These are phyloP conservation scores for Anas bahamensis DNA, from an alignment of 2,797 vertebrate species.

Conservation along the genomic window DNA sequence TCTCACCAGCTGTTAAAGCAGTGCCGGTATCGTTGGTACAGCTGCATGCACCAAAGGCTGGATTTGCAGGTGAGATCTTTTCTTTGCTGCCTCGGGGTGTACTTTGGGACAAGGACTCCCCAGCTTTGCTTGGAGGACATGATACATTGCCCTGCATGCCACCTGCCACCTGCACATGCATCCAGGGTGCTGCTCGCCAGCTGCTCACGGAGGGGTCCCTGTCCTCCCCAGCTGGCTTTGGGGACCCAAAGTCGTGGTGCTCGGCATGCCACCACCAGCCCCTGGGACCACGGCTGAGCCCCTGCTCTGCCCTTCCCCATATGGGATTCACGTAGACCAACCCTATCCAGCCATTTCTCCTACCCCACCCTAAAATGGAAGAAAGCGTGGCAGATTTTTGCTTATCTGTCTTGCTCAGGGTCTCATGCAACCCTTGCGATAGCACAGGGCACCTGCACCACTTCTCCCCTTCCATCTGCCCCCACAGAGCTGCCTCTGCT, in stretches of 20 bases:
- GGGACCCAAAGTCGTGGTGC: not conserved
- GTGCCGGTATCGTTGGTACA: rapidly evolving
- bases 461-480: not conserved
- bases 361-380: not conserved
- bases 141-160: not conserved
- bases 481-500: not conserved
- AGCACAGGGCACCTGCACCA: not conserved
- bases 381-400: not conserved
- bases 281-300: not conserved
- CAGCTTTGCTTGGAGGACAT: not conserved
- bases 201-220: not conserved
- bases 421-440: not conserved
- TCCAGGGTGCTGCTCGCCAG: not conserved
- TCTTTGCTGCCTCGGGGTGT: not conserved
- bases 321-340: not conserved
- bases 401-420: not conserved
- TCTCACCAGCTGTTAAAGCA: rapidly evolving
- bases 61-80: not conserved
- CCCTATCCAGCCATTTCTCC: not conserved
- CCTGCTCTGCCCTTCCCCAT: not conserved
- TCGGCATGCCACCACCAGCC: not conserved
- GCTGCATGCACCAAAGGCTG: rapidly evolving
- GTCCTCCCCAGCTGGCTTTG: not conserved
- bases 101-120: not conserved
- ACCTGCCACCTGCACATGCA: not conserved